Conservation (phyloP, 2,113 vertebrate species). For the Sorex fumeus region DNA sequence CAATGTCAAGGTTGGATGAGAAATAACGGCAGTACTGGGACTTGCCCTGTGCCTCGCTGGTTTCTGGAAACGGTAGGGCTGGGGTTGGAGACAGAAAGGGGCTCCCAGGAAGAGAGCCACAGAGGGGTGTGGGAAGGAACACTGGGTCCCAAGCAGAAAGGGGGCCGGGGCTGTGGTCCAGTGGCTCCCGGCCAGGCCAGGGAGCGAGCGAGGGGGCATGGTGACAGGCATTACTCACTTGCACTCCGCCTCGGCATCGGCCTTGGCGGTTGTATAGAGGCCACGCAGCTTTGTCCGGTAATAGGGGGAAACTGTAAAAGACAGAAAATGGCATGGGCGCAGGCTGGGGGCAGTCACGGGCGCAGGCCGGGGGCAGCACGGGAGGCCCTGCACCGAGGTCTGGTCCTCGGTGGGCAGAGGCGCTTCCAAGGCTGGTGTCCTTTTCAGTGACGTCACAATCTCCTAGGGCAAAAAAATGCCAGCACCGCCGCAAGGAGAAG, state of each 20-base stretch:
- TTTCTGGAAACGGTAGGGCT: background rate
- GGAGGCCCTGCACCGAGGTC: background rate
- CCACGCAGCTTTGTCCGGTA: constrained; percentile 95
- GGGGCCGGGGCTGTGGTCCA: background rate
- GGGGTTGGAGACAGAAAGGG: background rate
- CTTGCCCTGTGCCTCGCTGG: rapidly evolving
- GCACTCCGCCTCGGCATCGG: constrained; percentile 96
- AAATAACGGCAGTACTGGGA: rapidly evolving
- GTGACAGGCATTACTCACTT: constrained; percentile 86
- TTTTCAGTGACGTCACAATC: rapidly evolving
- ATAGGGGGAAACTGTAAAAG: constrained; percentile 93
- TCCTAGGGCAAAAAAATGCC: background rate
- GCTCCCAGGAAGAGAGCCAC: background rate
- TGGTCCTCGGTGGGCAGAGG: background rate
- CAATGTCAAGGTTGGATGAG: background rate
- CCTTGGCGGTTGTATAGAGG: constrained; percentile 95
- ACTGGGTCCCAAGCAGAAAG: background rate
- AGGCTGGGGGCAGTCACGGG: background rate
- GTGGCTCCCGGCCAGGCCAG: background rate
- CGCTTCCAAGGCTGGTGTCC: rapidly evolving
- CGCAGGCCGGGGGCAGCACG: background rate
- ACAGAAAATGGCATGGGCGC: background rate
- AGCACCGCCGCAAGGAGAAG: background rate
- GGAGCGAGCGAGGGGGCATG: rapidly evolving
- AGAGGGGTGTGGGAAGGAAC: background rate